Evolutionary conservation across 2,797 vertebrate genomes (phyloP), one percentile per base, ranked within the genome.

Genomic region (Ceyx erithaca): DNA sequence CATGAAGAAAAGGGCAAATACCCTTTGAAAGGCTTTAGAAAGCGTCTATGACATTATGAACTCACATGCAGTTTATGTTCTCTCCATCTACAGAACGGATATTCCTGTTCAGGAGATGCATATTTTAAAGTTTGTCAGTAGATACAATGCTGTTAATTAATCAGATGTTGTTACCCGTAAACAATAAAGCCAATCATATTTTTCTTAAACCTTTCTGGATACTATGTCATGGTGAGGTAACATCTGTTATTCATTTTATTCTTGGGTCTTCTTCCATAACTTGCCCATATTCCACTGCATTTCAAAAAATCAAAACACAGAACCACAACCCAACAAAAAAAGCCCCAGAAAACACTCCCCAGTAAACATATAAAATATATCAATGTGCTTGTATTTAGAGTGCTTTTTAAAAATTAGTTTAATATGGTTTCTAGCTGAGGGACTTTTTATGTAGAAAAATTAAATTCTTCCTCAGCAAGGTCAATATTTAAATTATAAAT

Each of bases 241-340:
- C 12, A 1, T 30, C 10, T 64, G 5, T 52, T 71, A 6, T 25
- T 13, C 16, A 49, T 3, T 37, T 61, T 80, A 9, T 46, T 80
- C 21, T 13, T 17, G 23, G 1, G 7, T 71, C 79, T 81, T 12
- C 23, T 85, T 80, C 23, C 7, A 59, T 14, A 2, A 12, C 17
- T 73, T 85, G 19, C 2, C 12, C 14, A 35, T 21, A 63, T 37
- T 73, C 21, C 13, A 48, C 13, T 22, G 4, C 16, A 45, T 78
- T 64, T 68, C 23, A 87, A 70, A 6, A 64, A 51, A 37, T 17
- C 12, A 51, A 28, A 28, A 18, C 11, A 40, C 28, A 33, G 51
- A 69, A 10, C 33, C n/a, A 17, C 23, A 25, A 0, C 0, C 3
- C 13, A 55, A 31, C 2, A 37, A 8, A 11, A 11, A 8, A 15